A percentile compares a stretch with the other conserved stretches of the same genome.
phyloP scores from a whole-genome alignment of 2,888 invertebrate genomes.

The Operophtera brumata region DNA sequence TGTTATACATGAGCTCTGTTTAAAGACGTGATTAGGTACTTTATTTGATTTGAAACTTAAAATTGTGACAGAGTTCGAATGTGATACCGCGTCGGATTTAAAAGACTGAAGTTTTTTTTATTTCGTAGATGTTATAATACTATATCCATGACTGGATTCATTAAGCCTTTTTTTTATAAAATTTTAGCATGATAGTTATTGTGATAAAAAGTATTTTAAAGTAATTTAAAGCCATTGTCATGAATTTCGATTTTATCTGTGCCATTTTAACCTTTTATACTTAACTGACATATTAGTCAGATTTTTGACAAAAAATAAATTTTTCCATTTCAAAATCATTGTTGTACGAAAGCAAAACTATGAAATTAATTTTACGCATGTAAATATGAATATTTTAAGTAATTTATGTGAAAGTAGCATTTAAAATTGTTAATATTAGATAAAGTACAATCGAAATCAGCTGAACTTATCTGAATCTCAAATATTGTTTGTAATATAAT shows the following conservation, averaged over 20 bases:
- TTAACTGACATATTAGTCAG: constrained; percentile 61
- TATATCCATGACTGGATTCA: constrained; percentile 63
- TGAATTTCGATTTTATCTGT: constrained; percentile 53
- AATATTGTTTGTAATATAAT: constrained; percentile 63
- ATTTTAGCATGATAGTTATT: constrained; percentile 63
- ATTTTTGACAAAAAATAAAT: constrained; percentile 47
- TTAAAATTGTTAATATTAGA: constrained; percentile 64
- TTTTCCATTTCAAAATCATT: constrained; percentile 48
- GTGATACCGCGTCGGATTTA: constrained; percentile 62
- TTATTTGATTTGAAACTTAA: constrained; percentile 10
- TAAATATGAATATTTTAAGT: constrained; percentile 73
- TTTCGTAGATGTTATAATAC: constrained; percentile 47
- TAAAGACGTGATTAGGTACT: constrained; percentile 9
- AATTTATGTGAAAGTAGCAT: constrained; percentile 78
- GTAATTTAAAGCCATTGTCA: constrained; percentile 57
- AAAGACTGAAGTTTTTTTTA: constrained; percentile 74
- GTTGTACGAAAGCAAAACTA: constrained; percentile 27
- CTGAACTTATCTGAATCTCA: constrained; percentile 79
- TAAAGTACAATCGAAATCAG: constrained; percentile 72
- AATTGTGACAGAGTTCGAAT: constrained; percentile 32
- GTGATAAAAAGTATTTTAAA: constrained; percentile 75
- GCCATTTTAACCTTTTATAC: constrained; percentile 60
- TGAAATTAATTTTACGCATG: constrained; percentile 59
- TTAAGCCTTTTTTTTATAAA: constrained; percentile 55
- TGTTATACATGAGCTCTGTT: constrained; percentile 29